These are phyloP conservation scores for Dioctria linearis DNA, from an alignment of 2,888 invertebrate genomes.

Conservation along the genomic window DNA sequence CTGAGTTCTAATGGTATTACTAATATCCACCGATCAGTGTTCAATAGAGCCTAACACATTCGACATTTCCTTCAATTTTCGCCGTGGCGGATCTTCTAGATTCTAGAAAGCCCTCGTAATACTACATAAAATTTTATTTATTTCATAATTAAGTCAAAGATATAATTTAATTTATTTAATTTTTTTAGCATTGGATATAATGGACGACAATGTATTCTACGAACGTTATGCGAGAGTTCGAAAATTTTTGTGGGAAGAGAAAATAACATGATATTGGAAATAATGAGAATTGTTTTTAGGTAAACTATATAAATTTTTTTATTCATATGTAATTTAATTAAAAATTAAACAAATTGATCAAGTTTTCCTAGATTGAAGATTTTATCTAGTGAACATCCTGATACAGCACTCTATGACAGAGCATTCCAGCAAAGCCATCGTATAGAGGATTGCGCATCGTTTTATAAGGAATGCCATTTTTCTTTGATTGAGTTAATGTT, in stretches of 20 bases:
- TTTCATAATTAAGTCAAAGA: conserved; percentile 3
- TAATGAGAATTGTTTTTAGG: conserved; percentile 81
- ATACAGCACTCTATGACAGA: conserved; percentile 78
- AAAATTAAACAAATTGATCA: not conserved
- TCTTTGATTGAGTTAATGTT: conserved; percentile 82
- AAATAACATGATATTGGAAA: conserved; percentile 78
- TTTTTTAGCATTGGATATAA: conserved; percentile 82
- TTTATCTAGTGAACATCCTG: conserved; percentile 77
- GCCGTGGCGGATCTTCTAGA: no score
- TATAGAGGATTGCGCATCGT: conserved; percentile 72
- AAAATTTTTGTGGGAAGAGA: conserved; percentile 78
- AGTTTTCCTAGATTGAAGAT: conserved; percentile 79
- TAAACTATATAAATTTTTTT: conserved; percentile 68
- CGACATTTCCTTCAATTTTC: no score
- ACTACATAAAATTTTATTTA: not conserved
- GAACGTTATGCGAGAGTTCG: conserved; percentile 82
- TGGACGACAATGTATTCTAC: conserved; percentile 80
- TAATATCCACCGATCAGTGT: no score
- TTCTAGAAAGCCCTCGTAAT: no score
- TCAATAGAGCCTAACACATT: no score
- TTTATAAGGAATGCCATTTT: conserved; percentile 77
- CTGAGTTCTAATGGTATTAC: no score
- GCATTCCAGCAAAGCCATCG: conserved; percentile 75
- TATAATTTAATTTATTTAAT: conserved; percentile 24
- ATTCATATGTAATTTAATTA: not conserved